Evolutionary conservation across 2,797 vertebrate genomes (phyloP).

Genomic region (Scleropages formosus): DNA sequence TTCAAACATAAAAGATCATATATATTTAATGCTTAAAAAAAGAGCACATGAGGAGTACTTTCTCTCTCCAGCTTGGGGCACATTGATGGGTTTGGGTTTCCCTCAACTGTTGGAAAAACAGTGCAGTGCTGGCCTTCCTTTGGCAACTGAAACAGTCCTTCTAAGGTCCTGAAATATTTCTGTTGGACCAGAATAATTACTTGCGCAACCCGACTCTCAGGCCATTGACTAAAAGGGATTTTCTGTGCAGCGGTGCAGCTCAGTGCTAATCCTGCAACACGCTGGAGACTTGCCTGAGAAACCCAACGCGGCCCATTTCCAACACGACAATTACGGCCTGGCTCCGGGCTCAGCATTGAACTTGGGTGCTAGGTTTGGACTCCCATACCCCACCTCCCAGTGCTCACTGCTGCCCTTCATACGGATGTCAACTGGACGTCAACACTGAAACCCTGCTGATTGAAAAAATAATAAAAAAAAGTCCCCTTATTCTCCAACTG

Average conservation of each 20-base stretch:
- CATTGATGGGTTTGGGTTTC: background rate
- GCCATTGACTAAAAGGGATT: background rate
- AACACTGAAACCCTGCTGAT: too few relatives aligned
- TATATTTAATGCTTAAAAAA: slow-evolving; percentile 8
- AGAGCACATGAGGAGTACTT: background rate
- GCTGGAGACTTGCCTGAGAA: background rate
- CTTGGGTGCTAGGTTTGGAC: background rate
- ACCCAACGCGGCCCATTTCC: slow-evolving; percentile 1
- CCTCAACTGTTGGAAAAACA: background rate
- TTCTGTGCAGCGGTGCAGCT: background rate
- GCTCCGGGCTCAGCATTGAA: background rate
- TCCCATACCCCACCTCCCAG: background rate
- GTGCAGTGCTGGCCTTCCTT: background rate
- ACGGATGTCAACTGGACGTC: too few relatives aligned
- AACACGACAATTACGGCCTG: slow-evolving; percentile 13
- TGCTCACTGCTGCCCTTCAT: too few relatives aligned
- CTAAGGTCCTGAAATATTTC: background rate
- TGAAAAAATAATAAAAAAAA: background rate
- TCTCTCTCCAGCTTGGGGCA: background rate
- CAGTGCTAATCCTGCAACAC: slow-evolving; percentile 1
- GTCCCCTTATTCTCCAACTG: slow-evolving; percentile 14
- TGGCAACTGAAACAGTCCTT: background rate
- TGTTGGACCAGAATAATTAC: background rate
- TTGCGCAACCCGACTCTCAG: background rate
- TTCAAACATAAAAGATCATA: background rate